These are phyloP conservation scores for Drosophila pseudotalamancana DNA, from an alignment of 2,888 invertebrate species.

Conservation along the genomic window DNA sequence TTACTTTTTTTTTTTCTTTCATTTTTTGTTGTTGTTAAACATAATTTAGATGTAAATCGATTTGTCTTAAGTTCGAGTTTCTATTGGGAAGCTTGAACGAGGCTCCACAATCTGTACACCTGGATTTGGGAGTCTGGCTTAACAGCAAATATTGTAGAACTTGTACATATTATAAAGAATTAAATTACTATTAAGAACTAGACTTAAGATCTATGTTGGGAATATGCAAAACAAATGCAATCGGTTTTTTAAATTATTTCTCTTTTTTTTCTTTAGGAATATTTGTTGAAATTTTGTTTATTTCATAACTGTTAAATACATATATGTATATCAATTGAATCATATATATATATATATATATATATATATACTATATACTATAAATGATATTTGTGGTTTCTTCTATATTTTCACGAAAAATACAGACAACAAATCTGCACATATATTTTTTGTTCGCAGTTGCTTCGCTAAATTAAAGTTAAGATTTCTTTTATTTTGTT, in stretches of 20 bases:
- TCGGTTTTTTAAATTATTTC: constrained; percentile 18
- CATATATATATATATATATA: constrained; percentile 5
- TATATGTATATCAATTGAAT: not conserved
- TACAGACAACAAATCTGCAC: constrained; percentile 57
- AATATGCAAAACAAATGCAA: constrained; percentile 65
- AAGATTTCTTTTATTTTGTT: constrained; percentile 18
- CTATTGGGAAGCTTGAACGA: constrained; percentile 51
- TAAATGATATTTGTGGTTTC: constrained; percentile 36
- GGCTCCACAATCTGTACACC: constrained; percentile 17
- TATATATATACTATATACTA: constrained; percentile 3
- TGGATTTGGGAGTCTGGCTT: constrained; percentile 32
- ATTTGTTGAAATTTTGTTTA: constrained; percentile 46
- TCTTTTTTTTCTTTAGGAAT: constrained; percentile 55
- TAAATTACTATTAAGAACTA: constrained; percentile 38
- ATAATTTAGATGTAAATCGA: constrained; percentile 49
- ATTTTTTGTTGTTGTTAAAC: constrained; percentile 11
- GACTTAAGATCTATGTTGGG: constrained; percentile 48
- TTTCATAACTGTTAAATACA: constrained; percentile 19
- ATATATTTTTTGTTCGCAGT: constrained; percentile 66
- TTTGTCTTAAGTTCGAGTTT: constrained; percentile 52
- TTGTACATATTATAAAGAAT: constrained; percentile 26
- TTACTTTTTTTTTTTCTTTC: constrained; percentile 8
- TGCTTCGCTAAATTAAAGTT: constrained; percentile 56
- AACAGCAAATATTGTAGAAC: constrained; percentile 23
- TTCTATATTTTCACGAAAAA: constrained; percentile 68